Percentiles rank a stretch among this genome's conserved stretches.
These are phyloP conservation scores for Amphimallon solstitiale DNA, from an alignment of 2,888 invertebrate species.

Conservation along the genomic window DNA sequence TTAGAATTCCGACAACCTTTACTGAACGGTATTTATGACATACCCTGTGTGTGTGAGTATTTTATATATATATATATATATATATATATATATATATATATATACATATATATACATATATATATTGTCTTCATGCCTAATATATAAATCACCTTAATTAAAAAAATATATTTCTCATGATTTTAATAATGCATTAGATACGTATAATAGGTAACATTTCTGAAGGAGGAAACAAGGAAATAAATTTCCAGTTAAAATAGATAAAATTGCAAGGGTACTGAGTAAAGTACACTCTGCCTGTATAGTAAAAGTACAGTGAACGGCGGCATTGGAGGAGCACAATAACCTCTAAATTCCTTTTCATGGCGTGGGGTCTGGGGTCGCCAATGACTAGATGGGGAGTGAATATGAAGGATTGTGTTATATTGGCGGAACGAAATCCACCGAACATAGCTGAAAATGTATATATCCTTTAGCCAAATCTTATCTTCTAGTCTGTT, in stretches of 20 bases:
- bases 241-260: slow-evolving; percentile 26
- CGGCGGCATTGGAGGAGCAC: background rate
- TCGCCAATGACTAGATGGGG: background rate
- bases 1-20: too few relatives aligned
- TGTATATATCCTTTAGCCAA: slow-evolving; percentile 7
- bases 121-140: too few relatives aligned
- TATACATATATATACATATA: too few relatives aligned
- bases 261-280: background rate
- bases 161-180: too few relatives aligned
- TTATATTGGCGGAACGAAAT: slow-evolving; percentile 10
- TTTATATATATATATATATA: too few relatives aligned
- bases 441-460: background rate
- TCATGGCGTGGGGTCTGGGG: background rate
- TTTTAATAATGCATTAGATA: too few relatives aligned
- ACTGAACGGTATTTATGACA: too few relatives aligned
- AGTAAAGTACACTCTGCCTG: background rate
- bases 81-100: too few relatives aligned
- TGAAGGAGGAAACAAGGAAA: slow-evolving; percentile 19
- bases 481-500: background rate
- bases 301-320: background rate
- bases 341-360: slow-evolving; percentile 20
- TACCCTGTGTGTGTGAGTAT: too few relatives aligned
- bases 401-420: slow-evolving; percentile 12
- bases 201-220: slow-evolving; percentile 16
- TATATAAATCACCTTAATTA: too few relatives aligned